Base-by-base conservation (phyloP, 2,888 invertebrate species). In the Ephialtes manifestator region DNA sequence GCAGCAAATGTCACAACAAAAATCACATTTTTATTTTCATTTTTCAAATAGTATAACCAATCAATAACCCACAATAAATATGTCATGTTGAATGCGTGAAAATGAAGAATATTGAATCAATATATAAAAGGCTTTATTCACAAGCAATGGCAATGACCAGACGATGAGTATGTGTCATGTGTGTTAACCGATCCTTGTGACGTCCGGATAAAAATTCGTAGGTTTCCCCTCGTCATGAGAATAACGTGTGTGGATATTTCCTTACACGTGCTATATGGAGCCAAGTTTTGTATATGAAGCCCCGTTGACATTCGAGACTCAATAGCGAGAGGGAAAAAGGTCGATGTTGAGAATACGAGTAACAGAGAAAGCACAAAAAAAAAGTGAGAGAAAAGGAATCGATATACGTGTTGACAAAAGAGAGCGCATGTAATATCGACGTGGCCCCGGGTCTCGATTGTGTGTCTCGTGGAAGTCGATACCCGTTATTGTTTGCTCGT, bases 401-500 rank as follows among this genome's bases (percentile, higher is more conserved):
- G 58, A 43, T 79, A 48, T 51, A 43, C 48, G 39, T 60, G 58
- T 83, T 70, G 79, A 68, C 58, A 68, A 79, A 74, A 79, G 63
- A 79, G 63, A 70, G 53, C 51, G 74, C 43, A 46, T 74, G 63
- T 74, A 75, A 78, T 74, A 63, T 82, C 76, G 51, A 71, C 70
- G 51, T 71, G 65, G 76, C 43, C 70, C 28, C 58, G 43, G 68
- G 70, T 20, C 53, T 28, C 81, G 70, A 55, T 76, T 78, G 76
- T 78, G 76, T 63, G 70, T 68, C 81, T 48, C 65, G 76, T 79
- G 35, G 55, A 78, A 83, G 76, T 76, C 68, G 81, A 71, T 70
- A 74, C 70, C 76, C 75, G 80, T 85, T 81, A 86, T 87, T 84
- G 87, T 87, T 87, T 81, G 77, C 77, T 77, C 24, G 76, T 48